Evolutionary conservation across 2,888 invertebrate genomes (phyloP).

Genomic region (Epiblema foenella): DNA sequence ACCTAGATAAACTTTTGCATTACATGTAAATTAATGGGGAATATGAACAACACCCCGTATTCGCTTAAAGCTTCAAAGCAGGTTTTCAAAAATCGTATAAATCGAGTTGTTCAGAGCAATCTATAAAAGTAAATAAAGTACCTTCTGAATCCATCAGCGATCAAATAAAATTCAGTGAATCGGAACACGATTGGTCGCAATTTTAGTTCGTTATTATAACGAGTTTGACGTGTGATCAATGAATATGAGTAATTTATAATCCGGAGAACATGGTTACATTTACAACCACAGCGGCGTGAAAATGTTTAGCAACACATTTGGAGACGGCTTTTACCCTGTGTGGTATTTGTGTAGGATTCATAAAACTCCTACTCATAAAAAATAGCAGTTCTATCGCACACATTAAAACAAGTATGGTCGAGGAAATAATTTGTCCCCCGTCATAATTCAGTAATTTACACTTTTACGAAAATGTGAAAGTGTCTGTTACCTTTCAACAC

Average conservation of each 20-base stretch:
- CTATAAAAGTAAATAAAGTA: constrained; percentile 37
- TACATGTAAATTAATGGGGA: neutral
- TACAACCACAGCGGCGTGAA: neutral
- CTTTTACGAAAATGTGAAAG: too few relatives aligned
- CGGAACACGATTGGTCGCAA: constrained; percentile 8
- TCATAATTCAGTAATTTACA: too few relatives aligned
- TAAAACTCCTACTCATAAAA: too few relatives aligned
- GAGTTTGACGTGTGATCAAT: constrained; percentile 23
- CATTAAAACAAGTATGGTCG: too few relatives aligned
- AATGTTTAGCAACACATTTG: neutral
- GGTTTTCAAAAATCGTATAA: constrained; percentile 22
- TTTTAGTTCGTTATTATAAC: constrained; percentile 34
- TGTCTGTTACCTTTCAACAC: too few relatives aligned
- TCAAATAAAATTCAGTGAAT: constrained; percentile 28
- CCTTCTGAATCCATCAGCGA: constrained; percentile 19
- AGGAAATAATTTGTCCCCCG: too few relatives aligned
- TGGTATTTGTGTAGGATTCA: too few relatives aligned
- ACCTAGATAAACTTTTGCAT: neutral
- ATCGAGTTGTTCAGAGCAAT: constrained; percentile 27
- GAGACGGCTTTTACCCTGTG: too few relatives aligned
- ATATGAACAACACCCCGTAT: constrained; percentile 3
- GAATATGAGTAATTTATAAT: constrained; percentile 7
- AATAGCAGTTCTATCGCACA: too few relatives aligned
- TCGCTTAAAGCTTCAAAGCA: constrained; percentile 28
- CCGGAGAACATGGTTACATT: constrained; percentile 18